These are phyloP conservation scores for Centropyge bicolor DNA, from an alignment of 2,797 vertebrate genomes.

Conservation along the genomic window DNA sequence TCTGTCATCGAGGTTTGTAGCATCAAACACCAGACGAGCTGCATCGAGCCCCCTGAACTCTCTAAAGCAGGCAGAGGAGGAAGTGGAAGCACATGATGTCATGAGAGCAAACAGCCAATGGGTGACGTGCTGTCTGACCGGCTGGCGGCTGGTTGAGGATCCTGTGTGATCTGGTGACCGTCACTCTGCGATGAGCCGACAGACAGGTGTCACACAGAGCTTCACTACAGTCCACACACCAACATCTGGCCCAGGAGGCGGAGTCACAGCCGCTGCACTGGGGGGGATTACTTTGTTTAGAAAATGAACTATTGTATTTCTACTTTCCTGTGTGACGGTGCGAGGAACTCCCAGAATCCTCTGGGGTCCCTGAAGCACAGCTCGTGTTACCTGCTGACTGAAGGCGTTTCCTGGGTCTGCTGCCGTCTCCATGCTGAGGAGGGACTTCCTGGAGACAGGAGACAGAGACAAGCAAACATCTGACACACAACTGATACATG, in stretches of 20 bases:
- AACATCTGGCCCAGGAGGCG: not conserved
- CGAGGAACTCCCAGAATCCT: not conserved
- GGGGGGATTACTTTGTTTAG: no score
- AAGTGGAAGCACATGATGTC: no score
- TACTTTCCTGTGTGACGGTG: no score
- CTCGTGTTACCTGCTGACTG: constrained; percentile 27
- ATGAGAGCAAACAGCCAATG: not conserved
- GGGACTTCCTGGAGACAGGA: constrained; percentile 3
- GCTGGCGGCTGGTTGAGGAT: constrained; percentile 37
- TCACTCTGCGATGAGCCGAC: constrained; percentile 58
- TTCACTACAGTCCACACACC: constrained; percentile 62
- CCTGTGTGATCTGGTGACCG: constrained; percentile 25
- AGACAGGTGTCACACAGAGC: constrained; percentile 51
- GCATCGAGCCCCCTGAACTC: no score
- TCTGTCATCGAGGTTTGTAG: no score
- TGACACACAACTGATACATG: no score
- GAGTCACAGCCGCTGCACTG: constrained; percentile 56
- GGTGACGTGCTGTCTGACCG: not conserved
- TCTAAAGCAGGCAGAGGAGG: no score
- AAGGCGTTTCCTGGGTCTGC: not conserved
- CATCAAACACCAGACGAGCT: no score
- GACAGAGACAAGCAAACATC: no score
- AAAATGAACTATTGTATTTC: no score
- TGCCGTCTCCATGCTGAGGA: not conserved
- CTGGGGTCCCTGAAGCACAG: not conserved